Base-by-base conservation (phyloP, 2,888 invertebrate genomes). In the Ecliptopera silaceata region DNA sequence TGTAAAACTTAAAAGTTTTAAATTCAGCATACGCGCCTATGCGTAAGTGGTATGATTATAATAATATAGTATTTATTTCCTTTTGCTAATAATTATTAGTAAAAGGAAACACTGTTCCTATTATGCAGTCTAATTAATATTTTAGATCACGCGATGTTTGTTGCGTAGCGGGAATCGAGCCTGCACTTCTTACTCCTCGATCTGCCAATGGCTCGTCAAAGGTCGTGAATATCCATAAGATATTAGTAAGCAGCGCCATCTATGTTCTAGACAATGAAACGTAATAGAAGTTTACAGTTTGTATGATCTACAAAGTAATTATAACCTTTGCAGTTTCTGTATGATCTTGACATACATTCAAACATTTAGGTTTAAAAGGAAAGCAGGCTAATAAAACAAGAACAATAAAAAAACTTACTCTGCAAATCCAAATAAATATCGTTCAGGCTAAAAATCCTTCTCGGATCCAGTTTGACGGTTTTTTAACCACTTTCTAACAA, bases 391-490 rank as follows among this genome's bases (percentile, higher is more conserved):
- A 10, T 26, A 22, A 38, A 49, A 57, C 44, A 36, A 52, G 32
- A 38, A 38, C 20, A 36, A 44, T 34, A 49, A 45, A 41, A 39
- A 50, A 48, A 76, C 81, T 78, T 69, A 82, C 82, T 69, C 50
- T 69, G 61, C 63, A 69, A 70, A 18, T 59, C 45, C 15, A 64
- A 60, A 61, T 71, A 74, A 58, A 59, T 66, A 10, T 68, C 65
- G 20, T 79, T 73, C 10, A 77, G 74, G 11, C 82, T 80, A 56
- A 80, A 70, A 74, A 85, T 75, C 74, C 69, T 68, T 60, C 84
- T 70, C 0, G 84, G 82, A 84, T 86, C 85, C 86, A 86, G 80
- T 56, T 80, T 84, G 72, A 50, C 43, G 26, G 60, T 60, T 52
- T 50, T 47, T 46, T 51, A 48, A 56, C 51, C 64, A 69, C 65